Evolutionary conservation across 2,797 vertebrate genomes (phyloP).

Genomic region (Gallinago nigripennis): DNA sequence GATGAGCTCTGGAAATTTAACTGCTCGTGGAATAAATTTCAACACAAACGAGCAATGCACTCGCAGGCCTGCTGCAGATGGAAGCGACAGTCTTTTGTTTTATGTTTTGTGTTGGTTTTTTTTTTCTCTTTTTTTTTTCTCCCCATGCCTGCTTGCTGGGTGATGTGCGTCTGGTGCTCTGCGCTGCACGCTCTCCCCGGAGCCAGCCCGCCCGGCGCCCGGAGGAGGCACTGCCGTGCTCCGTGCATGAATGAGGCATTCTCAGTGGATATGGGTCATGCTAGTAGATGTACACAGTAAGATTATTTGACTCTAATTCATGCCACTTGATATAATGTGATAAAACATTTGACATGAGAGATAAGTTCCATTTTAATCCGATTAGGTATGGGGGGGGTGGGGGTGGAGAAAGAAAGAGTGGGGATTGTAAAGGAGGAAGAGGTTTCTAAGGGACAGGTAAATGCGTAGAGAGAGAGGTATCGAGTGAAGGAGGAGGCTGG

Average conservation of each 20-base stretch:
- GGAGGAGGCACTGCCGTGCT: slow-evolving; percentile 79
- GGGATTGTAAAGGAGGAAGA: slow-evolving; percentile 68
- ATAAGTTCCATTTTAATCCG: slow-evolving; percentile 98
- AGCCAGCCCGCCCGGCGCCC: slow-evolving; percentile 66
- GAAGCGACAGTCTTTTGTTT: slow-evolving; percentile 71
- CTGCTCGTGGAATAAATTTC: slow-evolving; percentile 71
- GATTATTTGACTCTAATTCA: slow-evolving; percentile 99
- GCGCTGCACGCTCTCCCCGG: slow-evolving; percentile 75
- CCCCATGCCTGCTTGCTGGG: slow-evolving; percentile 80
- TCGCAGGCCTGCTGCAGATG: slow-evolving; percentile 59
- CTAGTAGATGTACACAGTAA: slow-evolving; percentile 99
- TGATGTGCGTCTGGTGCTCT: slow-evolving; percentile 68
- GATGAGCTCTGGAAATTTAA: slow-evolving; percentile 73
- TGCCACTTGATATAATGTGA: slow-evolving; percentile 99
- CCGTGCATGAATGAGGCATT: slow-evolving; percentile 92
- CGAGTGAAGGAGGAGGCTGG: slow-evolving; percentile 49
- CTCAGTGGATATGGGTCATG: slow-evolving; percentile 98
- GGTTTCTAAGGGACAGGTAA: slow-evolving; percentile 73
- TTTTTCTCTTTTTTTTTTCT: slow-evolving; percentile 33
- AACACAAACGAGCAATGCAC: slow-evolving; percentile 62
- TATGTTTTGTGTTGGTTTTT: slow-evolving; percentile 26
- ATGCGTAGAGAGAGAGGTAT: slow-evolving; percentile 52
- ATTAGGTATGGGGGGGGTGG: slow-evolving; percentile 14
- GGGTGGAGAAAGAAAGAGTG: slow-evolving; percentile 67
- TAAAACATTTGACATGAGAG: slow-evolving; percentile 99